Evolutionary conservation across 2,888 invertebrate species (phyloP).

Genomic region (Clostera curtula): DNA sequence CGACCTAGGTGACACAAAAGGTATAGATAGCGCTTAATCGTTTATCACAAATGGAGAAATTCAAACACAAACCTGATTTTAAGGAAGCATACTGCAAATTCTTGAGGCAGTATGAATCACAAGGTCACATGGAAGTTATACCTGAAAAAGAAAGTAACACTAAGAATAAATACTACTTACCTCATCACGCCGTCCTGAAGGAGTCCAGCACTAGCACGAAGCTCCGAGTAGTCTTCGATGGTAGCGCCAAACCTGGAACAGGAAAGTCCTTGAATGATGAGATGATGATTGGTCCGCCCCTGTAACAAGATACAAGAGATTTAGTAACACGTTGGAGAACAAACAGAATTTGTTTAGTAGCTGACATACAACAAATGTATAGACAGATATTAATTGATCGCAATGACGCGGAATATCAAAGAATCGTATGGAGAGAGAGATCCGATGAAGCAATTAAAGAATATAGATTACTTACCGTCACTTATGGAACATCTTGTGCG

Average conservation of each 20-base stretch:
- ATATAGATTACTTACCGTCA: background rate
- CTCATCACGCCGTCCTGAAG: no score
- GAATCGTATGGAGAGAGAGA: background rate
- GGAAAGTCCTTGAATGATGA: background rate
- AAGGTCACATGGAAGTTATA: background rate
- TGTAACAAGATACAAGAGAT: background rate
- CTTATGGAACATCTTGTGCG: background rate
- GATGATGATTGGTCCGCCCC: background rate
- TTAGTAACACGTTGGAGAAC: background rate
- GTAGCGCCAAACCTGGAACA: no score
- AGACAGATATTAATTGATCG: slow-evolving; percentile 5
- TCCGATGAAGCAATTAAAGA: background rate
- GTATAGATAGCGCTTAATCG: background rate
- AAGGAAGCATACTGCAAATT: background rate
- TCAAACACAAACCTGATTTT: background rate
- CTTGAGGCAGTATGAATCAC: background rate
- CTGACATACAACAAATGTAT: slow-evolving; percentile 16
- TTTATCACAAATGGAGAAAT: background rate
- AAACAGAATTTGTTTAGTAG: slow-evolving; percentile 10
- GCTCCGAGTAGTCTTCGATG: no score
- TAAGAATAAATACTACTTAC: no score
- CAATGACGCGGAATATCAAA: background rate
- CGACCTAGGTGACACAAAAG: background rate
- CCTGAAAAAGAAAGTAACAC: background rate
- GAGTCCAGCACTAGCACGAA: no score